Evolutionary conservation across 2,888 invertebrate genomes (phyloP).

Genomic region (Drosophila picticornis): DNA sequence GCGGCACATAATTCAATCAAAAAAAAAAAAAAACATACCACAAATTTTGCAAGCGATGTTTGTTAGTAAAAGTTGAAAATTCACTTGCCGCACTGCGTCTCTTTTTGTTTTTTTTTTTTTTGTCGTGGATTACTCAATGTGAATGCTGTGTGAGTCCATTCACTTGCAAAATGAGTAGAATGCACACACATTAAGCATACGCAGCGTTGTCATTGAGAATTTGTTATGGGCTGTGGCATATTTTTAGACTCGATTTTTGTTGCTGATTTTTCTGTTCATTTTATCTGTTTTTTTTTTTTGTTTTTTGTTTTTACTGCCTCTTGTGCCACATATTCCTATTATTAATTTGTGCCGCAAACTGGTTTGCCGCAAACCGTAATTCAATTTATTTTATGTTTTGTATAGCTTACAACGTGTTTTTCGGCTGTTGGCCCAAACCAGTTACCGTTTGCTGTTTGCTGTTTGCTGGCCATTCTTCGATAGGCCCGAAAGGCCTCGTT

Average conservation of each 20-base stretch:
- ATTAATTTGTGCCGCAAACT: slow-evolving; percentile 72
- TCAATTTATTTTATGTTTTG: slow-evolving; percentile 64
- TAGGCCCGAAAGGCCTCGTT: slow-evolving; percentile 64
- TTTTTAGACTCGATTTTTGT: slow-evolving; percentile 55
- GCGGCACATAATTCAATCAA: slow-evolving; percentile 72
- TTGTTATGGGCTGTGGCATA: slow-evolving; percentile 37
- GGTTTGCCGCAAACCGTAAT: slow-evolving; percentile 69
- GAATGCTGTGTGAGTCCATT: slow-evolving; percentile 32
- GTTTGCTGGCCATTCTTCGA: slow-evolving; percentile 23
- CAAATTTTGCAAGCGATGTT: slow-evolving; percentile 47
- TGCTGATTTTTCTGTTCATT: neutral
- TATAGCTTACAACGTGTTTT: slow-evolving; percentile 68
- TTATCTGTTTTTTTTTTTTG: neutral
- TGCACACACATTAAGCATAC: slow-evolving; percentile 69
- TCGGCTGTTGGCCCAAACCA: slow-evolving; percentile 56
- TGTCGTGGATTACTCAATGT: slow-evolving; percentile 46
- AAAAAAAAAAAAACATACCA: slow-evolving; percentile 46
- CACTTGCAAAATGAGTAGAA: slow-evolving; percentile 27
- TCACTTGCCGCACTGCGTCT: slow-evolving; percentile 51
- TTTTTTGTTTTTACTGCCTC: slow-evolving; percentile 22
- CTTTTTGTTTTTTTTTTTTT: slow-evolving; percentile 45
- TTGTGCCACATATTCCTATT: slow-evolving; percentile 72
- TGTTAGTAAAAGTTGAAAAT: slow-evolving; percentile 75
- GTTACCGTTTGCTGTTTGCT: slow-evolving; percentile 50
- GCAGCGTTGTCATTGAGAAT: slow-evolving; percentile 74